Conservation (phyloP, 2,113 vertebrate species). For the Nymphicus hollandicus region DNA sequence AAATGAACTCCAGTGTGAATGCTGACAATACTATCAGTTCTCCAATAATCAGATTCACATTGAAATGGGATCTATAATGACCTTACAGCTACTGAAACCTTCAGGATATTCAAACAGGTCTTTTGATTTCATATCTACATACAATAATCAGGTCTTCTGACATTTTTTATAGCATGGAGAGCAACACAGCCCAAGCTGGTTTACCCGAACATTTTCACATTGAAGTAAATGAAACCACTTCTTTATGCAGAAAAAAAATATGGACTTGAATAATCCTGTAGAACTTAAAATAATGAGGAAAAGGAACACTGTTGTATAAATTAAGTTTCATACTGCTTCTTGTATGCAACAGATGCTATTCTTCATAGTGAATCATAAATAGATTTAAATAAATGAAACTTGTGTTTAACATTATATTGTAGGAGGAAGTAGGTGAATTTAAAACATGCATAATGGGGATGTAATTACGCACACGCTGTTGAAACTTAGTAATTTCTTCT, state of each 20-base stretch:
- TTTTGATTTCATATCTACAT: neutral
- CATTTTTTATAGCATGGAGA: accelerated
- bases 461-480: constrained; percentile 76
- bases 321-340: neutral
- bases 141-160: neutral
- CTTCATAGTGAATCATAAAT: neutral
- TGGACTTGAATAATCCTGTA: neutral
- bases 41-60: neutral
- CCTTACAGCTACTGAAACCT: neutral
- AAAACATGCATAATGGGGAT: neutral
- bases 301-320: neutral
- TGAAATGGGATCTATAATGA: neutral
- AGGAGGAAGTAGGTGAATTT: neutral
- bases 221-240: neutral
- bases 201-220: neutral
- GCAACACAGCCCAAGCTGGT: neutral
- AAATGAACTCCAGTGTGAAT: neutral
- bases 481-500: constrained; percentile 78
- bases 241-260: neutral
- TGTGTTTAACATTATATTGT: neutral
- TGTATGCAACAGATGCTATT: neutral
- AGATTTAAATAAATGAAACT: neutral
- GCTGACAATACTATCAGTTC: neutral
- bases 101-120: neutral
- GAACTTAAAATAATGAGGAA: neutral